Percentiles rank a stretch among this genome's conserved stretches.
phyloP scores from a whole-genome alignment of 2,888 invertebrate genomes.

The Laspeyria flexula region DNA sequence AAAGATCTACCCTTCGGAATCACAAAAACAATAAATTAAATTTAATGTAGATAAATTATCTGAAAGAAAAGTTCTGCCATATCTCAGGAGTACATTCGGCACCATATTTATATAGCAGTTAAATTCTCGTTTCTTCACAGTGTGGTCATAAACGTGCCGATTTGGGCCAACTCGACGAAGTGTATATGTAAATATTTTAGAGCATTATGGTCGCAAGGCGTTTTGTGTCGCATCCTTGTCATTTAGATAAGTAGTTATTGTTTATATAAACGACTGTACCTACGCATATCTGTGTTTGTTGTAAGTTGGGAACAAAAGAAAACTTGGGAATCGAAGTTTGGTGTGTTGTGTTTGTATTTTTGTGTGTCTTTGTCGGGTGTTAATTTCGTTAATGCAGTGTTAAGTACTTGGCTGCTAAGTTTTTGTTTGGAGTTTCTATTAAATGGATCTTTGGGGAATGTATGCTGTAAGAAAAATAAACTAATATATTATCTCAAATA shows the following conservation, averaged over 20 bases:
- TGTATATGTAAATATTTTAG: constrained; percentile 39
- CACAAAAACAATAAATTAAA: constrained; percentile 11
- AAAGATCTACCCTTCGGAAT: neutral
- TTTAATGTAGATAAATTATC: constrained; percentile 7
- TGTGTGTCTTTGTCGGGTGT: too few species aligned
- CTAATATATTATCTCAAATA: too few species aligned
- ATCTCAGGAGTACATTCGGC: constrained; percentile 5
- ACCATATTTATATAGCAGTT: constrained; percentile 54
- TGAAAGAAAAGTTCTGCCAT: constrained; percentile 11
- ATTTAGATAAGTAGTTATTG: constrained; percentile 41
- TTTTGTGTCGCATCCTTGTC: constrained; percentile 16
- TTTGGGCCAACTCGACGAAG: constrained; percentile 28
- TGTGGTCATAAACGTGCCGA: constrained; percentile 49
- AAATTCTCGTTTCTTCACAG: constrained; percentile 59
- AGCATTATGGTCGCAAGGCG: constrained; percentile 1
- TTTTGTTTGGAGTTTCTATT: too few species aligned
- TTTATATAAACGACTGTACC: constrained; percentile 12
- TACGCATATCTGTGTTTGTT: neutral
- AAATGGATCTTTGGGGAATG: too few species aligned
- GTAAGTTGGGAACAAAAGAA: neutral
- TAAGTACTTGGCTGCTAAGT: too few species aligned
- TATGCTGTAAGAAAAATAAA: too few species aligned
- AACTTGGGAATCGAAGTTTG: neutral
- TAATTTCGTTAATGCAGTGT: too few species aligned
- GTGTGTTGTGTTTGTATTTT: neutral